Base-by-base conservation (phyloP, 1,140 invertebrate species). In the Andrena cerasifolii region DNA sequence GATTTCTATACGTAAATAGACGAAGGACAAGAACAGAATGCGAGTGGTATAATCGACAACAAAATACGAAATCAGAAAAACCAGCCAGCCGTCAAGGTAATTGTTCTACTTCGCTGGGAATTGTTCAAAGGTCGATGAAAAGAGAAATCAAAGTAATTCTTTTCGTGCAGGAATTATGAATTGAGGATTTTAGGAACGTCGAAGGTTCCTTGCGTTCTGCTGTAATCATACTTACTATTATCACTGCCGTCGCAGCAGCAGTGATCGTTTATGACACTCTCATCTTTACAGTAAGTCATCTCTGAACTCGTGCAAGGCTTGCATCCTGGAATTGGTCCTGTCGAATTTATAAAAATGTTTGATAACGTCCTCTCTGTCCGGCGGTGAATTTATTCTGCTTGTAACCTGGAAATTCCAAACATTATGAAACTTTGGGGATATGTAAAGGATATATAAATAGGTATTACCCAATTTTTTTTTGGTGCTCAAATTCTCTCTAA, bases 181-280 rank as follows among this genome's bases (percentile, higher is more conserved):
- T 45, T 12, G 4, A 36, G 14, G 21, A 51, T 2, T 21, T 51
- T n/a, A 21, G 8, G 21, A 51, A 0, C 18, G 7, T 4, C n/a
- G 12, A 66, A 24, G n/a, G n/a, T n/a, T n/a, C n/a, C n/a, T n/a
- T n/a, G n/a, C n/a, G n/a, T 16, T 14, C 40, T 1, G 4, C 18
- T 43, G 21, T 36, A 5, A 36, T 53, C 5, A 49, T 68, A 87
- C 87, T 56, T 47, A 92, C 90, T 87, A 67, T 92, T 89, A 78
- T 83, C 89, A 47, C 77, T 84, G 61, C 93, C 91, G 89, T 96
- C 95, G 91, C 95, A 96, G 90, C 95, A 96, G 90, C 95, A 96
- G 89, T 96, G 95, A 90, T 96, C 95, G 31, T 94, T 93, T 75
- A 96, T 92, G 75, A 96, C 93, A 62, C 94, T 93, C 8, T 89